Percentiles rank a stretch among this genome's conserved stretches.
These are phyloP conservation scores for Lophius americanus DNA, from an alignment of 2,797 vertebrate species.

Conservation along the genomic window DNA sequence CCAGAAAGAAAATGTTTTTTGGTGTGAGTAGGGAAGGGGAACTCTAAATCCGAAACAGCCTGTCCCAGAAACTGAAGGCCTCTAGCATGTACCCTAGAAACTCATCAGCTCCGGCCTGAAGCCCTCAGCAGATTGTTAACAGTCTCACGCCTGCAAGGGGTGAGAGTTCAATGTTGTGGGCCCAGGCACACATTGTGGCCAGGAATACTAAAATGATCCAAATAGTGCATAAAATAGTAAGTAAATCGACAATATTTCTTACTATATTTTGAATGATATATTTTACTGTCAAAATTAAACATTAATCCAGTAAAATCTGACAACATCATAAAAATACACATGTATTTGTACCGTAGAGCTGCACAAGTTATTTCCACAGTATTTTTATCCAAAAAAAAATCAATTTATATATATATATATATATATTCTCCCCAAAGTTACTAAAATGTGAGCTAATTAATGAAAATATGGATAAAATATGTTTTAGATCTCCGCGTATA, in stretches of 20 bases:
- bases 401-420: no score
- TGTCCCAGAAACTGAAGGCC: slow-evolving; percentile 50
- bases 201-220: not conserved
- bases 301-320: no score
- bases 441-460: no score
- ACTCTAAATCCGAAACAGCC: slow-evolving; percentile 44
- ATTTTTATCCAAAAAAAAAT: no score
- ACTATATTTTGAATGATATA: no score
- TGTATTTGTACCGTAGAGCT: not conserved
- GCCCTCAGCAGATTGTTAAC: slow-evolving; percentile 60
- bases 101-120: slow-evolving; percentile 36
- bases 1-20: slow-evolving; percentile 35
- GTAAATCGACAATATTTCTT: not conserved
- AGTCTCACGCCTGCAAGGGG: slow-evolving; percentile 39
- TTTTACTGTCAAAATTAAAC: no score
- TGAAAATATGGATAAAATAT: no score
- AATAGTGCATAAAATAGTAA: not conserved
- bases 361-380: no score
- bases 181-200: slow-evolving; percentile 14
- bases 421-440: no score
- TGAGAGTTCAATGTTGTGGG: slow-evolving; percentile 46
- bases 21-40: slow-evolving; percentile 34
- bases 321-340: no score
- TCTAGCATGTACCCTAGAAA: slow-evolving; percentile 42
- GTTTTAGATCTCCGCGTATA: no score